Percentiles rank a stretch among this genome's conserved stretches.
These are phyloP conservation scores for Drosophila burlai DNA, from an alignment of 1,140 invertebrate genomes.

Conservation along the genomic window DNA sequence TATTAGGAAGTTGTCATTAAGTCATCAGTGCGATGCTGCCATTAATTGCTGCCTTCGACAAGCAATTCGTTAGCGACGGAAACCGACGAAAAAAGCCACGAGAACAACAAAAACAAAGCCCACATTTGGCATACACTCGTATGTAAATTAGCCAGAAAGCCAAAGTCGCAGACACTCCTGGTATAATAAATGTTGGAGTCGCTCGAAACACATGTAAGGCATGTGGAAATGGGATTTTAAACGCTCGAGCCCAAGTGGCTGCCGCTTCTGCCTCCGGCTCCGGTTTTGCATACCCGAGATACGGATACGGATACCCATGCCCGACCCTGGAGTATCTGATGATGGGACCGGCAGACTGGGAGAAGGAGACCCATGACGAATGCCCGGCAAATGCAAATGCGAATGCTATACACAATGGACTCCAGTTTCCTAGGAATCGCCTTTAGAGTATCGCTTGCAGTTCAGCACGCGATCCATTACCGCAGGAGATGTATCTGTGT, in stretches of 20 bases:
- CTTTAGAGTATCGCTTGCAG: constrained; percentile 39
- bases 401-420: constrained; percentile 64
- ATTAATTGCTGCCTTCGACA: constrained; percentile 75
- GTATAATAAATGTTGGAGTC: constrained; percentile 73
- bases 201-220: constrained; percentile 75
- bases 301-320: constrained; percentile 23
- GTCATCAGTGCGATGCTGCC: constrained; percentile 64
- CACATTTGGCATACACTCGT: constrained; percentile 45
- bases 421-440: constrained; percentile 51
- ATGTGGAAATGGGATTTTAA: constrained; percentile 77
- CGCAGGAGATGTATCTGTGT: constrained; percentile 36
- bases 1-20: constrained; percentile 82
- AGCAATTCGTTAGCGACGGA: constrained; percentile 67
- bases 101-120: constrained; percentile 42
- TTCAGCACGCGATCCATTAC: constrained; percentile 65
- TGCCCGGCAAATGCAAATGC: constrained; percentile 67
- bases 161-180: constrained; percentile 63
- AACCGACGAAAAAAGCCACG: constrained; percentile 1
- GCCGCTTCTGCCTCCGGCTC: constrained; percentile 22
- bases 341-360: constrained; percentile 27
- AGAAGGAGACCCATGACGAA: constrained; percentile 52
- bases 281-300: constrained; percentile 55
- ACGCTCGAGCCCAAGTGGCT: constrained; percentile 44
- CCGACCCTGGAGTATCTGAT: constrained; percentile 15
- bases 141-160: constrained; percentile 62